These are phyloP conservation scores for Acrocephalus scirpaceus DNA, from an alignment of 2,797 vertebrate genomes.

Conservation along the genomic window DNA sequence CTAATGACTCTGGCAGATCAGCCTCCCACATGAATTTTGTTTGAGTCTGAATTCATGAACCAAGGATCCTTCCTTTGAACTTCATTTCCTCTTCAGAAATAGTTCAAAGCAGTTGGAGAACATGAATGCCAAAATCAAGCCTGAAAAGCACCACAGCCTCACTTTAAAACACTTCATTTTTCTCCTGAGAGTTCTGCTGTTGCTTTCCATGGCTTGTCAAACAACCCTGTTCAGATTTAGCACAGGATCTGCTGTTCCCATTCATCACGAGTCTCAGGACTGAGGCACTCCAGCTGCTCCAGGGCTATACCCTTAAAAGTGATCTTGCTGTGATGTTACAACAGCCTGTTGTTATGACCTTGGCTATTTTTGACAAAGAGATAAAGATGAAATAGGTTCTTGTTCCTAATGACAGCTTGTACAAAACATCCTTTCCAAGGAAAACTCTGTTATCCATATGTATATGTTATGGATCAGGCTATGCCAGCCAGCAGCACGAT, in stretches of 20 bases:
- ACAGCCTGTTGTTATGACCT: slow-evolving; percentile 10
- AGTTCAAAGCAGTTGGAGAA: slow-evolving; percentile 36
- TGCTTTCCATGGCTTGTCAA: slow-evolving; percentile 19
- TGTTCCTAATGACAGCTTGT: slow-evolving; percentile 37
- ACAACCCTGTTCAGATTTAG: background rate
- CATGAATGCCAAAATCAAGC: background rate
- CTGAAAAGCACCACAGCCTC: background rate
- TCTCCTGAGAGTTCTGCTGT: slow-evolving; percentile 15
- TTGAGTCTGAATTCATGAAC: background rate
- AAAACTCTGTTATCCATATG: background rate
- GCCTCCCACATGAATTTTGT: background rate
- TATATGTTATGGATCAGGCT: background rate
- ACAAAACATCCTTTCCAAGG: background rate
- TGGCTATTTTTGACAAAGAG: slow-evolving; percentile 29
- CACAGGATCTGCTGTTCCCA: background rate
- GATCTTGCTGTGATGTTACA: slow-evolving; percentile 36
- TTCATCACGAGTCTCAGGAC: slow-evolving; percentile 16
- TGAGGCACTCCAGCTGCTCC: slow-evolving; percentile 32
- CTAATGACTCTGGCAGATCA: background rate
- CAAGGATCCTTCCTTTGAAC: background rate
- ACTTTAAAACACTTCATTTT: background rate
- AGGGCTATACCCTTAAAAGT: slow-evolving; percentile 7
- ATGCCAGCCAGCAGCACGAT: background rate
- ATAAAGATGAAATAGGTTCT: slow-evolving; percentile 47
- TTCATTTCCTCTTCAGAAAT: background rate